Conservation (phyloP, 2,888 invertebrate species). For the Bellardia pandia region DNA sequence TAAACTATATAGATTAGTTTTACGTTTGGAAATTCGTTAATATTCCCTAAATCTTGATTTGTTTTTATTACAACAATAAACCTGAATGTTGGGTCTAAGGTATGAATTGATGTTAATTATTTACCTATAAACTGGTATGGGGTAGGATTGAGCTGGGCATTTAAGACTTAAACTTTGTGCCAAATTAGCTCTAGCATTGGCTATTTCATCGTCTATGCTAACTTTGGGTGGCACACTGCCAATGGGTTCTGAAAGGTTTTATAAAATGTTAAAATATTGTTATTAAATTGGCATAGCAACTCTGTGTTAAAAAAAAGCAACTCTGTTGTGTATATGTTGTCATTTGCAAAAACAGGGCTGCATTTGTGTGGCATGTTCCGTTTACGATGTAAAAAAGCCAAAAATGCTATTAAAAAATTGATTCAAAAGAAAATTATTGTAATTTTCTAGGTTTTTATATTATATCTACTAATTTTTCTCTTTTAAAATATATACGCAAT, state of each 20-base stretch:
- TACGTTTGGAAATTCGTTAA: background rate
- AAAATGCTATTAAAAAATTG: too few relatives aligned
- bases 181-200: constrained; percentile 78
- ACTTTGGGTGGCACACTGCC: constrained; percentile 87
- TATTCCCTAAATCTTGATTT: background rate
- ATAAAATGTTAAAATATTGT: background rate
- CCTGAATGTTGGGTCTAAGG: constrained; percentile 76
- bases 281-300: too few relatives aligned
- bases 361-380: background rate
- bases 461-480: too few relatives aligned
- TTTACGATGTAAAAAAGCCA: too few relatives aligned
- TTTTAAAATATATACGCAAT: too few relatives aligned
- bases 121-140: constrained; percentile 90
- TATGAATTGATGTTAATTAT: background rate
- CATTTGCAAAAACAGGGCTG: background rate
- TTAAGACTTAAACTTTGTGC: constrained; percentile 86
- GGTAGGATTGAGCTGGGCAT: constrained; percentile 91
- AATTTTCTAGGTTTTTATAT: too few relatives aligned
- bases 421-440: too few relatives aligned
- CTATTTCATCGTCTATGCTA: constrained; percentile 84
- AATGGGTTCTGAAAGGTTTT: constrained; percentile 84
- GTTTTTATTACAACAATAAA: constrained; percentile 6
- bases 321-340: background rate
- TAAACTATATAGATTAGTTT: too few relatives aligned
- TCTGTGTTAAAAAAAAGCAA: background rate